Base-by-base conservation (phyloP, 2,888 invertebrate species). In the Conchocele bisecta region DNA sequence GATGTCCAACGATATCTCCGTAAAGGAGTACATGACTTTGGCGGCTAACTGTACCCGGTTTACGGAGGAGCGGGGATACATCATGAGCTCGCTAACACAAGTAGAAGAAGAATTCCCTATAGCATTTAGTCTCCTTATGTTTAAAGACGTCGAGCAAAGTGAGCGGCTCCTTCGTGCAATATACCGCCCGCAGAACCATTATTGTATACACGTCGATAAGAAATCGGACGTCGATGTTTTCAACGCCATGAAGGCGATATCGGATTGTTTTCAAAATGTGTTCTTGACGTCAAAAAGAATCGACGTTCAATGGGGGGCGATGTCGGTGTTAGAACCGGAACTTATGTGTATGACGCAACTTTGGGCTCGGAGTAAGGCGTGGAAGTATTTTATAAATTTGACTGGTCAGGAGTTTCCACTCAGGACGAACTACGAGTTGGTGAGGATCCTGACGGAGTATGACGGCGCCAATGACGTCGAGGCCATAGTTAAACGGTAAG, bases 361-460 rank as follows among this genome's bases (percentile, higher is more conserved):
- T 9, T 73, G 60, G 20, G 39, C 58, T 15, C 56, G 74, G 9
- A 64, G 44, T 29, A 65, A 51, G 66, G 80, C 73, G 22, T 89
- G 88, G 87, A 86, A 86, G 56, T 89, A 89, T 71, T 85, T 84
- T 59, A 87, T 89, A 39, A 89, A 89, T 66, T 71, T 87, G 7
- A 87, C 86, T 7, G 86, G 84, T 0, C 85, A 88, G 54, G 88
- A 88, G 68, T 82, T 88, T 60, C 89, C 89, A 1, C 67, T 89
- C 11, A 78, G 85, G 35, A 87, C 87, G 7, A 89, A 89, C 67
- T 74, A 60, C 13, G 88, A 89, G 63, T 44, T 89, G 22, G 88
- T 86, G 11, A 54, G 71, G 33, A 88, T 88, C 29, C 72, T 88
- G 5, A 82, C 82, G 46, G 77, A 80, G 24, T 86, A 86, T 61